phyloP scores from a whole-genome alignment of 1,140 invertebrate genomes.

The Magallana ariakensis region DNA sequence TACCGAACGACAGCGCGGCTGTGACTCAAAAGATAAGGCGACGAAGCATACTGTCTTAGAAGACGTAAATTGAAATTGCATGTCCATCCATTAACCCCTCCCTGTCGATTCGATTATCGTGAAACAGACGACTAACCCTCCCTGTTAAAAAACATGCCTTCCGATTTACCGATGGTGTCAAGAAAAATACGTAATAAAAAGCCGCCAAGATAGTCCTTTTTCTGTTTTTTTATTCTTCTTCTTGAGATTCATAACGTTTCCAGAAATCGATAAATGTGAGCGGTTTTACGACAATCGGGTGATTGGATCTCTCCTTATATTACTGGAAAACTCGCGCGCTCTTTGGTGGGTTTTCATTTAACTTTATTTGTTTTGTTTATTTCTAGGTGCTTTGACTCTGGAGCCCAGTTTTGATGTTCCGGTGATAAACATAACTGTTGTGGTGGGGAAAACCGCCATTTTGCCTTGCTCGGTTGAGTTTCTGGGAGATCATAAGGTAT shows the following conservation, averaged over 20 bases:
- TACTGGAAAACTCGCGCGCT: not conserved
- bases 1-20: not conserved
- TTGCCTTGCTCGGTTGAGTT: constrained; percentile 97
- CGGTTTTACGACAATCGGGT: not conserved
- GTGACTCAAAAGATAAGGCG: constrained; percentile 28
- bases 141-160: constrained; percentile 11
- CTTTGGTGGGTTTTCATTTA: not conserved
- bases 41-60: not conserved
- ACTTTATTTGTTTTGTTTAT: not conserved
- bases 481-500: constrained; percentile 92
- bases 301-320: constrained; percentile 1
- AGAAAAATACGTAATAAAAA: not conserved
- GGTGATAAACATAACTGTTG: constrained; percentile 95
- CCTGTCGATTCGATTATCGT: constrained; percentile 33
- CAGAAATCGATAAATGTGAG: constrained; percentile 14
- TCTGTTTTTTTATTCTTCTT: too few relatives aligned
- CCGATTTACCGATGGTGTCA: constrained; percentile 31
- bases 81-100: constrained; percentile 38
- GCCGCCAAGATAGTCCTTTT: constrained; percentile 8
- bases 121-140: not conserved
- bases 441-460: constrained; percentile 91
- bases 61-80: constrained; percentile 35
- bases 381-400: constrained; percentile 56
- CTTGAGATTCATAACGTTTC: constrained; percentile 1
- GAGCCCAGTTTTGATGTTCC: constrained; percentile 87